Evolutionary conservation across 1,140 invertebrate genomes (phyloP), one percentile per base, ranked within the genome.

Genomic region (Hycleus phaleratus): DNA sequence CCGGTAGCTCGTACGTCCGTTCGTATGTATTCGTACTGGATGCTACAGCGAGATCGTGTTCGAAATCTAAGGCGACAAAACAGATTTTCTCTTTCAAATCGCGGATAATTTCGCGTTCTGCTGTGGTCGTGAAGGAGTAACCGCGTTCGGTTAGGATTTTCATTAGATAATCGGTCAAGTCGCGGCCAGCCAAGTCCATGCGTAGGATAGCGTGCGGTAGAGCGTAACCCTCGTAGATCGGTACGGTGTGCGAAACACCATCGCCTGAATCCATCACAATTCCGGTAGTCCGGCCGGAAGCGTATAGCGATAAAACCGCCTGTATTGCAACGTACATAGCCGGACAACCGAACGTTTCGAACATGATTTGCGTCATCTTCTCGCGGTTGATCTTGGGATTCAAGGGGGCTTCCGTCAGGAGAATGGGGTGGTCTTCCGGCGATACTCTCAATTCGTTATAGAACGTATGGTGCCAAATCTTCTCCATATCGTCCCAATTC

Each of bases 61-160:
- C 91, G 70, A 94, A 94, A 83, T 93, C 91, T 26, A 93, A 77
- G 52, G 90, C 90, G 56, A 93, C 90, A 77, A 93, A 93, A 82
- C 90, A 93, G 46, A 93, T 81, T 75, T 93, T 93, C 74, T 93
- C 90, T 81, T 93, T 95, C 80, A 95, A 93, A 79, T 96, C 93
- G 74, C 93, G 85, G 38, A 95, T 93, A 72, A 96, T 96, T 85
- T 96, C 93, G 78, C 92, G 82, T 77, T 96, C 93, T 76, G 93
- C 93, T 50, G 91, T 95, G 74, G 94, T 97, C 69, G 92, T 95
- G 85, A 97, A 97, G 8, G 89, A 91, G 81, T 97, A 97, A 66
- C 93, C 94, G 74, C 94, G 82, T 80, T 97, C 93, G 66, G 91
- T 95, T 63, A 96, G 82, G 83, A 97, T 95, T 81, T 93, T 93